A percentile compares a stretch with the other conserved stretches of the same genome.
phyloP scores from a whole-genome alignment of 2,113 vertebrate species.

The Ptilorrhoa leucosticta region DNA sequence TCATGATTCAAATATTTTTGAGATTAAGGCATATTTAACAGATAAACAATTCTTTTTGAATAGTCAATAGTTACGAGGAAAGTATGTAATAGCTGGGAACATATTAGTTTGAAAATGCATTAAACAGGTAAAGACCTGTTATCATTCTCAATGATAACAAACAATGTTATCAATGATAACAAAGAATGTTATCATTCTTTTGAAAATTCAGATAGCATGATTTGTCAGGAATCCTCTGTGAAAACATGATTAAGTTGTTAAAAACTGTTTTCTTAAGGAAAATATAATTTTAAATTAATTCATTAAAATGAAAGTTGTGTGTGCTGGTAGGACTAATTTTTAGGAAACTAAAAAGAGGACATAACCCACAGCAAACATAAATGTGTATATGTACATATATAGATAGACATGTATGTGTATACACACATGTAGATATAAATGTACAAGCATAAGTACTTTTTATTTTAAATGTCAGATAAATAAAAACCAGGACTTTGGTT shows the following conservation, averaged over 20 bases:
- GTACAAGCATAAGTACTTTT: too few species aligned
- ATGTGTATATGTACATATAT: accelerated
- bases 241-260: background rate
- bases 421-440: too few species aligned
- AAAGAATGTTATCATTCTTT: background rate
- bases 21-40: background rate
- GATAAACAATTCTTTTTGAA: background rate
- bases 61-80: background rate
- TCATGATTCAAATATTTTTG: background rate
- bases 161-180: too few species aligned
- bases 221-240: background rate
- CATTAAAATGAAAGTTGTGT: too few species aligned
- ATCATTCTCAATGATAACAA: too few species aligned
- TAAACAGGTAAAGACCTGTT: background rate
- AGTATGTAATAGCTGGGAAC: background rate
- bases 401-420: background rate
- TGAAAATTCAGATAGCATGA: background rate
- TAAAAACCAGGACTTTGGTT: background rate
- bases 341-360: background rate
- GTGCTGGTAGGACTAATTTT: background rate
- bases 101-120: background rate
- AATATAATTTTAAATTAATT: background rate
- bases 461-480: background rate
- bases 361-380: background rate
- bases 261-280: background rate